These are phyloP conservation scores for Numenius arquata DNA, from an alignment of 2,113 vertebrate genomes.

Conservation along the genomic window DNA sequence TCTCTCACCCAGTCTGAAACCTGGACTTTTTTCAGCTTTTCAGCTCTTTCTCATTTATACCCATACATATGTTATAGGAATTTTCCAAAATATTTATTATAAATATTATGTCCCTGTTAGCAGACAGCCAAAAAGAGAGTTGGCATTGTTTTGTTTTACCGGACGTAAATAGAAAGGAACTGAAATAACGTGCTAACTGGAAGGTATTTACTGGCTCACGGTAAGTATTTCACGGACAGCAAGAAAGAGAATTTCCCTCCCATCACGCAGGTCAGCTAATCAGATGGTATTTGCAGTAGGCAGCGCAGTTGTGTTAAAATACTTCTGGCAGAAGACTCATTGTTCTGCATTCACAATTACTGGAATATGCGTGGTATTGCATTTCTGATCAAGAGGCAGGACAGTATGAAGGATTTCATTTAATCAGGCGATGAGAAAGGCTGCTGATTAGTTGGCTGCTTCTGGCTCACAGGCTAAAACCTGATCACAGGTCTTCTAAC, in stretches of 20 bases:
- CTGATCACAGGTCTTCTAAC: conserved; percentile 45
- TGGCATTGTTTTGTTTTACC: conserved; percentile 15
- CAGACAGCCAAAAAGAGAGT: not conserved
- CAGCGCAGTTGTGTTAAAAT: not conserved
- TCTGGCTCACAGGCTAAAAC: conserved; percentile 16
- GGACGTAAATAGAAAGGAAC: not conserved
- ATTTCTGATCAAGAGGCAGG: conserved; percentile 24
- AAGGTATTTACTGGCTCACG: not conserved
- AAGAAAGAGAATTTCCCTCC: not conserved
- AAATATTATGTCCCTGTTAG: conserved; percentile 18
- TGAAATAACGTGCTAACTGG: not conserved
- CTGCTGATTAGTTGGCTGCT: conserved; percentile 35
- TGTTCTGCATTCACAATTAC: not conserved
- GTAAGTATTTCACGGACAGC: not conserved
- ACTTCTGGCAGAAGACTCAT: conserved; percentile 9
- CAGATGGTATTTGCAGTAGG: not conserved
- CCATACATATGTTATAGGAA: not conserved
- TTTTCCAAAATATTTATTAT: not conserved
- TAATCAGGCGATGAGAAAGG: conserved; percentile 13
- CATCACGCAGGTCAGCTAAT: not conserved
- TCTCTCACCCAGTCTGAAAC: not conserved
- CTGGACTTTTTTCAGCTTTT: not conserved
- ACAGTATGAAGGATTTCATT: conserved; percentile 40
- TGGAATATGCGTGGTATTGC: not conserved
- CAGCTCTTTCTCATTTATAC: not conserved